A percentile compares a stretch with the other conserved stretches of the same genome.
Evolutionary conservation across 2,797 vertebrate genomes (phyloP).

Genomic region (Epinephelus malabaricus): DNA sequence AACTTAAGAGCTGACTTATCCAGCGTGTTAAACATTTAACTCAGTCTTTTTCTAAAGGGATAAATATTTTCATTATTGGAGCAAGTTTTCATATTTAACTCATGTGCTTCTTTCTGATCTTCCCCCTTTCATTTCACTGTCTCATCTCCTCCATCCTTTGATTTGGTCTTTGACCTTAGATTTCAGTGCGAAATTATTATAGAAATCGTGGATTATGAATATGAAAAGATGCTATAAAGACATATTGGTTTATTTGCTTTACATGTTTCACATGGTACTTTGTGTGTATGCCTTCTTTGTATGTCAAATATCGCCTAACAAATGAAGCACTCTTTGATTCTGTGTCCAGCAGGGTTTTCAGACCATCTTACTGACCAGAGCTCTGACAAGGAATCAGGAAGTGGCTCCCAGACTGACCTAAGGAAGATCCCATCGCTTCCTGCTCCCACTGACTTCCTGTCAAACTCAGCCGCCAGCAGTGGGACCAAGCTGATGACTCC

Average conservation of each 20-base stretch:
- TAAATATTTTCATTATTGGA: too few relatives aligned
- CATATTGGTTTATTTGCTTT: neutral
- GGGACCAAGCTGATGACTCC: constrained; percentile 97
- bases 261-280: neutral
- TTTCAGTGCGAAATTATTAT: neutral
- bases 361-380: constrained; percentile 91
- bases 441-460: constrained; percentile 91
- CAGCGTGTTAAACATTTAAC: neutral
- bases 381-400: constrained; percentile 89
- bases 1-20: neutral
- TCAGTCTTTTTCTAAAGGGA: neutral
- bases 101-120: neutral
- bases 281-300: neutral
- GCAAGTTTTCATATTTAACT: neutral
- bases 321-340: neutral
- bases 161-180: neutral
- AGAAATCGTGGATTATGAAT: neutral
- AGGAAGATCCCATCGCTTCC: constrained; percentile 91
- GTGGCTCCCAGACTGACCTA: constrained; percentile 92
- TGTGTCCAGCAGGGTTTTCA: constrained; percentile 84
- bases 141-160: neutral
- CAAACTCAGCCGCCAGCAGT: constrained; percentile 75
- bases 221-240: neutral
- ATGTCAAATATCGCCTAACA: neutral
- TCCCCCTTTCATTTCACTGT: neutral